Evolutionary conservation across 35 echinoderm and acorn worm species (phyloP).

Genomic region (Apostichopus parvimensis): DNA sequence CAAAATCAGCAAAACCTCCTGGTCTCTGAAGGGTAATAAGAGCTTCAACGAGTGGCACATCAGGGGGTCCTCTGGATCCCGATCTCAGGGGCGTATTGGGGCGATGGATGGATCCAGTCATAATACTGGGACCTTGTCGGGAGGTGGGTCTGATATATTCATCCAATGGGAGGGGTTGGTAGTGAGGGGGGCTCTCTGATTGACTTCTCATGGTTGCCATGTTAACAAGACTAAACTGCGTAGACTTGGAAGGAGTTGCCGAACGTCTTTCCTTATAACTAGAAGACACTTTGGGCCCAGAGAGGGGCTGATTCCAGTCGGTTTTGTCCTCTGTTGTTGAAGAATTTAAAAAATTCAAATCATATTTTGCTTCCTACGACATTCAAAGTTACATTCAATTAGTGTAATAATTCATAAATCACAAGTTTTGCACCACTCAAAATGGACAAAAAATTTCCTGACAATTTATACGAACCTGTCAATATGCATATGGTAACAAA

Average conservation of each 20-base stretch:
- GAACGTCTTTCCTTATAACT: not conserved
- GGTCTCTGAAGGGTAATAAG: not conserved
- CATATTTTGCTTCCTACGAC: not conserved
- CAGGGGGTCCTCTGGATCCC: not conserved
- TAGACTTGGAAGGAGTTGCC: constrained; percentile 23
- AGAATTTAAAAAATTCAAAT: not conserved
- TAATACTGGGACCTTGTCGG: constrained; percentile 23
- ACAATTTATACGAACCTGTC: too few relatives aligned
- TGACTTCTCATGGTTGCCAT: constrained; percentile 33
- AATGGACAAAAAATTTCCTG: too few relatives aligned
- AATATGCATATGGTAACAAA: too few relatives aligned
- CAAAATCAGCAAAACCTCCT: constrained; percentile 16
- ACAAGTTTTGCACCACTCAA: too few relatives aligned
- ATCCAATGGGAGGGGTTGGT: constrained; percentile 39
- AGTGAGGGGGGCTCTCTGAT: constrained; percentile 44
- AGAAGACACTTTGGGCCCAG: not conserved
- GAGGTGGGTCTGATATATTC: constrained; percentile 45
- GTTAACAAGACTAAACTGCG: constrained; percentile 33
- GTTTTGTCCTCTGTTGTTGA: constrained; percentile 20
- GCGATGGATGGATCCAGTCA: constrained; percentile 44
- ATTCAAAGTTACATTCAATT: not conserved
- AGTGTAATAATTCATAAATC: not conserved
- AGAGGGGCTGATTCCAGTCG: not conserved
- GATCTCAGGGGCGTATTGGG: constrained; percentile 10
- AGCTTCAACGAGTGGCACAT: not conserved